A percentile compares a stretch with the other conserved stretches of the same genome.
phyloP scores from a whole-genome alignment of 2,797 vertebrate genomes.

The Coregonus suidteri region DNA sequence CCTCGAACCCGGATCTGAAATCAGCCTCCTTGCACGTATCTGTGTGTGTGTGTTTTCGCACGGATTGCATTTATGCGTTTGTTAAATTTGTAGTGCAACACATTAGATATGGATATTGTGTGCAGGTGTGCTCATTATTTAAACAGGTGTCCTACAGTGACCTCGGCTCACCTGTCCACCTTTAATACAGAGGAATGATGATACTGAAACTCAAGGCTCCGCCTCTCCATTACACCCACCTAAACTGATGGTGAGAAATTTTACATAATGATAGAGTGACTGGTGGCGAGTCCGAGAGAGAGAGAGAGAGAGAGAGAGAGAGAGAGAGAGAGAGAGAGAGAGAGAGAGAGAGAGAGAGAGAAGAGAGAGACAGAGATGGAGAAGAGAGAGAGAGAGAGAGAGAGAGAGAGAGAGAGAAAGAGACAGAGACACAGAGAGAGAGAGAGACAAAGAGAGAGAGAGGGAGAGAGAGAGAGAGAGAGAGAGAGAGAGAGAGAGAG shows the following conservation, averaged over 20 bases:
- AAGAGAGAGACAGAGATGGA: background rate
- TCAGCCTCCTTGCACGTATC: background rate
- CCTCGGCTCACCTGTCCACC: background rate
- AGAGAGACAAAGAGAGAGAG: background rate
- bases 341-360: background rate
- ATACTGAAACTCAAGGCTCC: background rate
- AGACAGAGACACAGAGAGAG: slow-evolving; percentile 23
- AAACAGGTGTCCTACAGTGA: background rate
- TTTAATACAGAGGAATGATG: background rate
- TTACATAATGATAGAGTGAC: background rate
- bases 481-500: slow-evolving; percentile 22
- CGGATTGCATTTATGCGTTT: background rate
- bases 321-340: background rate
- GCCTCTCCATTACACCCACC: background rate
- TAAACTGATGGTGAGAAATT: slow-evolving; percentile 4
- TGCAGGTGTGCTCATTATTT: background rate
- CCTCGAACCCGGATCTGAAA: background rate
- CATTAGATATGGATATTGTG: background rate
- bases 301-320: background rate
- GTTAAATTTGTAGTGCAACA: background rate
- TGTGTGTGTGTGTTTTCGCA: background rate
- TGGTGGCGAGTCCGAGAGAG: background rate
- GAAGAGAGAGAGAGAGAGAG: background rate
- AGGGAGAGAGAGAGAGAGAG: slow-evolving; percentile 18
- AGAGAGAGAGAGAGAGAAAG: background rate